These are phyloP conservation scores for Drosophila albomicans DNA, from an alignment of 1,140 invertebrate genomes.

Conservation along the genomic window DNA sequence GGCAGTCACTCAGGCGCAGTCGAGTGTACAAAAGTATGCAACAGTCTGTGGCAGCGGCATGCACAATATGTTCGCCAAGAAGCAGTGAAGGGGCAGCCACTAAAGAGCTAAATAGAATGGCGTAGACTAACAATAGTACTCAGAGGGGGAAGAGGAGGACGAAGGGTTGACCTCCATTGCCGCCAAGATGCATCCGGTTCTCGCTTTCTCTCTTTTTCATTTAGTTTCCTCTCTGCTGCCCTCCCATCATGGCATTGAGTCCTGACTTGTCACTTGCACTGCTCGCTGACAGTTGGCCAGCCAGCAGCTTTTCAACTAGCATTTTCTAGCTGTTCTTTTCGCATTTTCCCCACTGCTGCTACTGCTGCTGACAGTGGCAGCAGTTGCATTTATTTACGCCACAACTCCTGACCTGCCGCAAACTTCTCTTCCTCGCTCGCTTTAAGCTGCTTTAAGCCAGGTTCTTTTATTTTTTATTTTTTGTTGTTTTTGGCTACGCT, in stretches of 20 bases:
- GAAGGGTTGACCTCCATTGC: slow-evolving; percentile 58
- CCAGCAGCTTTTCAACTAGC: slow-evolving; percentile 55
- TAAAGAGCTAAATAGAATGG: slow-evolving; percentile 58
- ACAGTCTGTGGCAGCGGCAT: slow-evolving; percentile 63
- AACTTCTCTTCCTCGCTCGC: slow-evolving; percentile 4
- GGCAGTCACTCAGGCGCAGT: slow-evolving; percentile 48
- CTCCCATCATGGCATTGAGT: slow-evolving; percentile 16
- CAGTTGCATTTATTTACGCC: slow-evolving; percentile 74
- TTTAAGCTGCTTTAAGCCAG: slow-evolving; percentile 39
- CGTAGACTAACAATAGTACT: slow-evolving; percentile 21
- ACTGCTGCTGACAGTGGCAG: slow-evolving; percentile 57
- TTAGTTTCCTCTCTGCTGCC: slow-evolving; percentile 7
- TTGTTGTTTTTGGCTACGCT: background rate
- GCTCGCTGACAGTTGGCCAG: slow-evolving; percentile 69
- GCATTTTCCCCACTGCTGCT: slow-evolving; percentile 1
- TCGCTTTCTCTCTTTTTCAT: background rate
- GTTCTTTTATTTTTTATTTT: background rate
- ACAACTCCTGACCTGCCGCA: slow-evolving; percentile 29
- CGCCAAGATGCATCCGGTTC: slow-evolving; percentile 40
- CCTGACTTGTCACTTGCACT: slow-evolving; percentile 73
- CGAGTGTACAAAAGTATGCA: slow-evolving; percentile 62
- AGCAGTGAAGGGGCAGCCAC: slow-evolving; percentile 28
- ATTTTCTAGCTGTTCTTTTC: slow-evolving; percentile 11
- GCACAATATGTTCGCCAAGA: slow-evolving; percentile 54
- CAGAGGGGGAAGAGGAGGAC: slow-evolving; percentile 6